These are phyloP conservation scores for Holcopasites calliopsidis DNA, from an alignment of 1,140 invertebrate species.

Conservation along the genomic window DNA sequence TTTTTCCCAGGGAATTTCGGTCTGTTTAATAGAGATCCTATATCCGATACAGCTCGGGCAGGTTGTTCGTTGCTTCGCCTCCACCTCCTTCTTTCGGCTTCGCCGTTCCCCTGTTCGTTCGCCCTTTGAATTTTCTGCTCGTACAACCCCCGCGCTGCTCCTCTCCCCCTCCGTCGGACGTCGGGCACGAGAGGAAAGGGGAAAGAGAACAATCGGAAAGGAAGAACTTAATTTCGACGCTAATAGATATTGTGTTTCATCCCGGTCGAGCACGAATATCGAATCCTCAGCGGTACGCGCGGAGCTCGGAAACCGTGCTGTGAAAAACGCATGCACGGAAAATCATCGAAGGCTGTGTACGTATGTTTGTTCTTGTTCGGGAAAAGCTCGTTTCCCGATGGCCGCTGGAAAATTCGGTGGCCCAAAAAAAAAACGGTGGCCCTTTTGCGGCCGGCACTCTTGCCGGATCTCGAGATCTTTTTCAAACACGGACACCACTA, in stretches of 20 bases:
- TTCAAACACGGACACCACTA: conserved; percentile 63
- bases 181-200: too few species aligned
- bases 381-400: conserved; percentile 1
- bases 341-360: background rate
- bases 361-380: background rate
- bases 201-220: background rate
- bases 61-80: conserved; percentile 40
- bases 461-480: conserved; percentile 41
- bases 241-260: conserved; percentile 66
- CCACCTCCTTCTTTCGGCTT: conserved; percentile 22
- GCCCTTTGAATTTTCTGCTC: conserved; percentile 15
- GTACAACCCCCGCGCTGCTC: too few species aligned
- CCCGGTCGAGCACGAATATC: conserved; percentile 37
- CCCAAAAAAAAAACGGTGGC: conserved; percentile 17
- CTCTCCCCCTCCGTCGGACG: background rate
- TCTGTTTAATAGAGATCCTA: conserved; percentile 75
- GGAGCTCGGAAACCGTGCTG: accelerated
- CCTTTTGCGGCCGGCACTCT: background rate
- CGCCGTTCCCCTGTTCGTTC: background rate
- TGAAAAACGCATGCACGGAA: background rate
- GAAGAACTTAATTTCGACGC: conserved; percentile 23
- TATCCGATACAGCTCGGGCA: conserved; percentile 61
- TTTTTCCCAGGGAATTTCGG: conserved; percentile 74
- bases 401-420: conserved; percentile 7
- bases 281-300: background rate